Percentiles rank a stretch among this genome's conserved stretches.
phyloP scores from a whole-genome alignment of 2,888 invertebrate species.

The Eupelmus urozonus region DNA sequence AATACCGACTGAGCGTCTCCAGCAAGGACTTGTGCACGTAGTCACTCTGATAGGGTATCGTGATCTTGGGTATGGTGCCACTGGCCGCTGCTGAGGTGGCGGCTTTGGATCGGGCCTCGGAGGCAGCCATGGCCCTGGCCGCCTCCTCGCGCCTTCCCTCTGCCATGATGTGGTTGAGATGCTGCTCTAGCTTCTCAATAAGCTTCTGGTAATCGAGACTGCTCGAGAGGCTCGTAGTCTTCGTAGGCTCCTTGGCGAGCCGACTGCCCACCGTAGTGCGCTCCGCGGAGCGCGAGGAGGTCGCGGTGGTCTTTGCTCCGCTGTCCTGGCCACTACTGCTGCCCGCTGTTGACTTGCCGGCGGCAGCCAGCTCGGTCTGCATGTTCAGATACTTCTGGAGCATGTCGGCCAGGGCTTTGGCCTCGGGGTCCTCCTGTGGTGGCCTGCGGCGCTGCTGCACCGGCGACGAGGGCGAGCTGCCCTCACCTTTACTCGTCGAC shows the following conservation, averaged over 20 bases:
- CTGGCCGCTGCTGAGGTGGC: constrained; percentile 67
- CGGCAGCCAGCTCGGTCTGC: constrained; percentile 76
- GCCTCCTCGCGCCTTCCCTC: constrained; percentile 67
- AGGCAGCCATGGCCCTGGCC: not conserved
- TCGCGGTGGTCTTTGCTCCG: not conserved
- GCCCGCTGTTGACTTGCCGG: constrained; percentile 57
- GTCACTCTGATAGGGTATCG: constrained; percentile 78
- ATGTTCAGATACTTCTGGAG: constrained; percentile 83
- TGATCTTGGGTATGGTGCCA: constrained; percentile 69
- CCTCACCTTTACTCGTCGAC: constrained; percentile 3
- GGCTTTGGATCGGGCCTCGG: constrained; percentile 19
- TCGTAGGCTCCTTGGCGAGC: constrained; percentile 49
- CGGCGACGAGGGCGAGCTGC: constrained; percentile 66
- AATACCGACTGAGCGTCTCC: constrained; percentile 84
- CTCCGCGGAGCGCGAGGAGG: constrained; percentile 37
- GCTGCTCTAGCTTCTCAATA: constrained; percentile 82
- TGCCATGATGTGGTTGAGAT: constrained; percentile 77
- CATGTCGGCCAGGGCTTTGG: constrained; percentile 82
- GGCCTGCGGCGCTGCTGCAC: constrained; percentile 7
- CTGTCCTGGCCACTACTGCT: not conserved
- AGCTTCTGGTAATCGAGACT: constrained; percentile 82
- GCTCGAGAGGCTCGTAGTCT: constrained; percentile 25
- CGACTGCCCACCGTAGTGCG: constrained; percentile 31
- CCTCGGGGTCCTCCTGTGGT: constrained; percentile 76
- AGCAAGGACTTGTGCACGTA: constrained; percentile 81